Base-by-base conservation (phyloP, 1,140 invertebrate species). In the Diprion similis region DNA sequence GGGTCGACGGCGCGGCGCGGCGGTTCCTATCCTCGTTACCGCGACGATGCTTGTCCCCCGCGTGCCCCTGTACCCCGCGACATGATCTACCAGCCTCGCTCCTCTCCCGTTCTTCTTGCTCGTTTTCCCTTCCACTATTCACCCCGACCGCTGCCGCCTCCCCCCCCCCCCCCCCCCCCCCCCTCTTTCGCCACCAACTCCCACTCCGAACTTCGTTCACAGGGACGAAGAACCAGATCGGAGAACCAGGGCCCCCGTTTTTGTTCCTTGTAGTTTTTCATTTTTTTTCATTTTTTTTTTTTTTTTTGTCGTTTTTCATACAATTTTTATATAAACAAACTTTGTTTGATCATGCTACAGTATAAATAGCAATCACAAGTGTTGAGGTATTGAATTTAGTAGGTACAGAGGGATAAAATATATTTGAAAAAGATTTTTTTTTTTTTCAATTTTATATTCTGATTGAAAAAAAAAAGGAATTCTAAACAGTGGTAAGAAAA, bases 1-100 rank as follows among this genome's bases (percentile, higher is more conserved):
- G 51, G 51, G 11, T 59, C 8, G n/a, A n/a, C n/a, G n/a, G n/a
- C n/a, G n/a, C n/a, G n/a, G n/a, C n/a, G n/a, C n/a, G 51, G 51
- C 78, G 78, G 79, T 79, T 85, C 78, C 24, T 37, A 37, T 37
- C 24, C 83, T 87, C 80, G 83, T 87, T 85, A 84, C 82, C 80
- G 78, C 80, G 75, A 78, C 77, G 78, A 81, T 77, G 81, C 81
- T 69, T 78, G 78, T 81, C 51, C 51, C 51, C 46, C 13, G n/a
- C 69, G n/a, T 70, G 13, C 69, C 13, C 10, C 74, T 73, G 64
- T 71, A 77, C 76, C 80, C 79, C 77, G 68, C 80, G 79, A 82
- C 80, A 82, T 80, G 79, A 81, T 82, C 81, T 80, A 80, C 79
- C 80, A 79, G 80, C 71, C 77, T 81, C 59, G 59, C 45, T 71